phyloP scores from a whole-genome alignment of 2,797 vertebrate species.

The Enteromius paludinosus region DNA sequence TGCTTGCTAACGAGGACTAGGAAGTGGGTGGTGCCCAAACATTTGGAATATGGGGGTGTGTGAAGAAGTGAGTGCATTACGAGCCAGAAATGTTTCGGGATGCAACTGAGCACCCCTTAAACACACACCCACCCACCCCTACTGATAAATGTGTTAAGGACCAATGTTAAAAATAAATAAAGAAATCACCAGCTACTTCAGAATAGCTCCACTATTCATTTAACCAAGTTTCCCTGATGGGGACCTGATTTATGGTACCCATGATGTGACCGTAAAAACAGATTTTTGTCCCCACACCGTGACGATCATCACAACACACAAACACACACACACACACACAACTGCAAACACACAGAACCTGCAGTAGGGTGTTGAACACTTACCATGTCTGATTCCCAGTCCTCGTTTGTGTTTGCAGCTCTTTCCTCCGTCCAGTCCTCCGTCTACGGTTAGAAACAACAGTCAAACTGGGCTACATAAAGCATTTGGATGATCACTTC shows the following conservation, averaged over 20 bases:
- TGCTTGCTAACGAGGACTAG: not conserved
- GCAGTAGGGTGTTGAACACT: not conserved
- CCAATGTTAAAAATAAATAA: not conserved
- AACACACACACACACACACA: not conserved
- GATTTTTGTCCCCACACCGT: not conserved
- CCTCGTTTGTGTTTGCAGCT: conserved; percentile 50
- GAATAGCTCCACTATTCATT: not conserved
- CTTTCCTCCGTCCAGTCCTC: conserved; percentile 47
- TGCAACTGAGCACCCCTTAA: not conserved
- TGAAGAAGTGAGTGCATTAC: not conserved
- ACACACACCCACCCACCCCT: not conserved
- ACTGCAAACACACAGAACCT: not conserved
- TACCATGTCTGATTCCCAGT: conserved; percentile 58
- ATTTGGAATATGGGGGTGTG: not conserved
- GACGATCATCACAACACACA: not conserved
- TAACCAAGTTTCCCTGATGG: not conserved
- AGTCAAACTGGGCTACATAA: not conserved
- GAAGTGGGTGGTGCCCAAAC: not conserved
- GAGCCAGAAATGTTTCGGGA: not conserved
- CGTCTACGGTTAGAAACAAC: conserved; percentile 38
- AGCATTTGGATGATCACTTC: not conserved
- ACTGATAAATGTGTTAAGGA: not conserved
- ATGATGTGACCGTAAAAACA: not conserved
- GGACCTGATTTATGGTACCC: conserved; percentile 2
- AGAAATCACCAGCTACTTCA: not conserved